Conservation (phyloP, 2,888 invertebrate genomes). For the Bembecia ichneumoniformis region DNA sequence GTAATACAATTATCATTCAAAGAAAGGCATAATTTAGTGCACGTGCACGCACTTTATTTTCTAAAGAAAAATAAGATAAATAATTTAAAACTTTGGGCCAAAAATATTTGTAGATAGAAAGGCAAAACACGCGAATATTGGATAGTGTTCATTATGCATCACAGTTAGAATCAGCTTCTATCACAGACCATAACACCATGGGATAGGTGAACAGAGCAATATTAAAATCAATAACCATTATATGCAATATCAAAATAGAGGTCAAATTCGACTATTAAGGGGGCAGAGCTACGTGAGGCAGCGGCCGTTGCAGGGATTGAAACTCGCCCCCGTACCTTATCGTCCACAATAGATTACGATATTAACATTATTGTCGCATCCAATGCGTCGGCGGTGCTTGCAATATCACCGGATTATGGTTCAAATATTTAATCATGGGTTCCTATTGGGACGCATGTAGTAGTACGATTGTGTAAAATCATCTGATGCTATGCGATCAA, state of each 20-base stretch:
- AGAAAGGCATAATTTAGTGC: too few relatives aligned
- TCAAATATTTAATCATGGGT: not conserved
- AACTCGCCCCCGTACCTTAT: not conserved
- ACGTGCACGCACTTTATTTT: too few relatives aligned
- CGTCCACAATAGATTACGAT: not conserved
- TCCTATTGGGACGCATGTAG: not conserved
- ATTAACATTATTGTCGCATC: not conserved
- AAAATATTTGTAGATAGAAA: too few relatives aligned
- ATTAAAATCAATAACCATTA: not conserved
- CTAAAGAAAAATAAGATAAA: too few relatives aligned
- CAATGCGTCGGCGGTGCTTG: not conserved
- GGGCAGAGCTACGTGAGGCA: not conserved
- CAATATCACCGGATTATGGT: not conserved
- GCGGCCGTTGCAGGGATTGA: not conserved
- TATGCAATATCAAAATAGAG: too few relatives aligned
- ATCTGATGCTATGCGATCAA: not conserved
- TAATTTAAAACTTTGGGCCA: too few relatives aligned
- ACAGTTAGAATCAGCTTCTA: too few relatives aligned
- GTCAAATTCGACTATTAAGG: not conserved
- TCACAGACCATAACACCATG: too few relatives aligned
- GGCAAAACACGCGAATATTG: too few relatives aligned
- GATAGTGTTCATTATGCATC: too few relatives aligned
- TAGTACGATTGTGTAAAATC: not conserved
- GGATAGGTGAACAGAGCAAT: too few relatives aligned
- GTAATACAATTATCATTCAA: too few relatives aligned